Percentiles rank a stretch among this genome's conserved stretches.
These are phyloP conservation scores for Ephialtes manifestator DNA, from an alignment of 2,888 invertebrate species.

Conservation along the genomic window DNA sequence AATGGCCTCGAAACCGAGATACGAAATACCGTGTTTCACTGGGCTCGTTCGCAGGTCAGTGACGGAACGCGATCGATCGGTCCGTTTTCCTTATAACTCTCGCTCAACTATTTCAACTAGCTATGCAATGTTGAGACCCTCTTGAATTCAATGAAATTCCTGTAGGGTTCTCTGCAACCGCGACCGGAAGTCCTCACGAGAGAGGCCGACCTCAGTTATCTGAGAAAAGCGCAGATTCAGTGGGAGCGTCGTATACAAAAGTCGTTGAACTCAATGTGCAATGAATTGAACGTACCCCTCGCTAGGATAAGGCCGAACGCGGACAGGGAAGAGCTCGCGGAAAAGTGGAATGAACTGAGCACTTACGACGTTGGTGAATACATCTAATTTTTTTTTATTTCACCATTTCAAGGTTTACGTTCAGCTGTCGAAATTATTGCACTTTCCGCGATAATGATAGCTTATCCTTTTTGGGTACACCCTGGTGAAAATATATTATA, in stretches of 20 bases:
- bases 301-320: slow-evolving; percentile 91
- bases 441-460: too few species aligned
- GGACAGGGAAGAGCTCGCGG: slow-evolving; percentile 93
- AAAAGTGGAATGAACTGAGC: slow-evolving; percentile 97
- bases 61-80: slow-evolving; percentile 34
- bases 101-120: not conserved
- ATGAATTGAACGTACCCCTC: slow-evolving; percentile 94
- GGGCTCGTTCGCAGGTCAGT: slow-evolving; percentile 89
- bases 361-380: slow-evolving; percentile 93
- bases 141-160: slow-evolving; percentile 32
- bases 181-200: slow-evolving; percentile 61
- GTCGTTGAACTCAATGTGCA: slow-evolving; percentile 97
- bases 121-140: not conserved
- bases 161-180: slow-evolving; percentile 74
- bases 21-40: slow-evolving; percentile 94
- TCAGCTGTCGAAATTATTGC: too few species aligned
- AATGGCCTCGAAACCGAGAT: slow-evolving; percentile 94
- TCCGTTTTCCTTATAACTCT: not conserved
- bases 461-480: too few species aligned
- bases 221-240: slow-evolving; percentile 94
- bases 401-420: not conserved
- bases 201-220: slow-evolving; percentile 87
- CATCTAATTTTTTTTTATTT: slow-evolving; percentile 13
- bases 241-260: slow-evolving; percentile 98
- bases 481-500: too few species aligned